Evolutionary conservation across 2,113 vertebrate species (phyloP), one percentile per base, ranked within the genome.

Genomic region (Gymnocephalus cernua): DNA sequence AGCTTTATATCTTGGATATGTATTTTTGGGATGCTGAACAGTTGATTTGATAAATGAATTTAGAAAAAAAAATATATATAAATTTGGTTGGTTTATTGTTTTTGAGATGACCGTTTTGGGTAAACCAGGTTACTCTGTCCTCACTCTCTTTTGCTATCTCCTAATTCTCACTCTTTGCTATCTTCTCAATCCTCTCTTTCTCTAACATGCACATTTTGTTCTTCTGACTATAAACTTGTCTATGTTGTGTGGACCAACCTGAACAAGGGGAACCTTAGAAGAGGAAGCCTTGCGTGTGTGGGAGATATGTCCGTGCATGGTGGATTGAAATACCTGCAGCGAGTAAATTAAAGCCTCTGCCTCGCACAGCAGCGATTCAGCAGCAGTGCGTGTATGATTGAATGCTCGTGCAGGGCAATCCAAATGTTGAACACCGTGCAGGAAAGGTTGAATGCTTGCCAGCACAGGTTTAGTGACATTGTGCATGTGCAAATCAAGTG

Each of bases 141-240:
- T 58, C 25, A 6, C 6, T 32, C 32, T 57, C 7, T 57, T 50
- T 47, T 32, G 16, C 25, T 41, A 6, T 35, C 29, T 68, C n/a
- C 7, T 41, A 54, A 51, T 66, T 54, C 45, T 53, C 13, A 35
- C 51, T 70, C 75, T 62, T 44, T 74, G 27, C 23, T 57, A 50
- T 48, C 54, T 51, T 66, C 63, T 58, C 58, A 70, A 62, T 41
- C 21, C 25, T 78, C 25, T 38, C 27, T 70, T 76, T 78, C 23
- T 78, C 4, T 65, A 47, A 6, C 54, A n/a, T 63, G 61, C 27
- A 83, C 82, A 81, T 70, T 58, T 61, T 87, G 74, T 84, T 84
- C 79, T 54, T 25, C 21, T 21, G 48, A 44, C 74, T 56, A 50
- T 57, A 41, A 57, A 75, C 61, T 80, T 56, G 53, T 75, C 47